Conservation (phyloP, 2,113 vertebrate species). For the Condylura cristata region DNA sequence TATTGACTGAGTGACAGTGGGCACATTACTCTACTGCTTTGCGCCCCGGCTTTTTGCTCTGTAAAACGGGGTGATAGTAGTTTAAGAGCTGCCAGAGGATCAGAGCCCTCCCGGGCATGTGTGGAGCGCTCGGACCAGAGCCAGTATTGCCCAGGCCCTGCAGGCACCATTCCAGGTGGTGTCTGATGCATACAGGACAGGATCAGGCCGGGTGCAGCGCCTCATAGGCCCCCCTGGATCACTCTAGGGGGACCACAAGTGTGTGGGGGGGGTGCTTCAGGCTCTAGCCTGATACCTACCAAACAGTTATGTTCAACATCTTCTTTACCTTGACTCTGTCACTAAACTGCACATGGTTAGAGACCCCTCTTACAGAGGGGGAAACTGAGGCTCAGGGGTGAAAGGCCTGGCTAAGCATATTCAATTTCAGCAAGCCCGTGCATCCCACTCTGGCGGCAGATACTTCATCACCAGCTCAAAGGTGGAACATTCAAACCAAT, state of each 20-base stretch:
- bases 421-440: background rate
- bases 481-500: background rate
- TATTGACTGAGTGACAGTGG: background rate
- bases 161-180: background rate
- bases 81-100: background rate
- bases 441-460: background rate
- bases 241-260: background rate
- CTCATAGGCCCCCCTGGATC: background rate
- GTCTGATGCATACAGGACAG: background rate
- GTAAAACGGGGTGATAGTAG: background rate
- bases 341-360: background rate
- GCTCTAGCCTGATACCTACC: background rate
- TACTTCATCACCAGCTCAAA: background rate
- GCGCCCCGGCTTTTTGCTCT: background rate
- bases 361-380: background rate
- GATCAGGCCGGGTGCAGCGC: background rate
- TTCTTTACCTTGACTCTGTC: background rate
- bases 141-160: background rate
- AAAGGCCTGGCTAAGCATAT: background rate
- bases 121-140: background rate
- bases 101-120: background rate
- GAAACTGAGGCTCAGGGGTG: background rate
- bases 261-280: background rate
- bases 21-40: background rate
- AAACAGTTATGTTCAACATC: background rate